Evolutionary conservation across 2,888 invertebrate genomes (phyloP), one percentile per base, ranked within the genome.

Genomic region (Tenthredo amoena): DNA sequence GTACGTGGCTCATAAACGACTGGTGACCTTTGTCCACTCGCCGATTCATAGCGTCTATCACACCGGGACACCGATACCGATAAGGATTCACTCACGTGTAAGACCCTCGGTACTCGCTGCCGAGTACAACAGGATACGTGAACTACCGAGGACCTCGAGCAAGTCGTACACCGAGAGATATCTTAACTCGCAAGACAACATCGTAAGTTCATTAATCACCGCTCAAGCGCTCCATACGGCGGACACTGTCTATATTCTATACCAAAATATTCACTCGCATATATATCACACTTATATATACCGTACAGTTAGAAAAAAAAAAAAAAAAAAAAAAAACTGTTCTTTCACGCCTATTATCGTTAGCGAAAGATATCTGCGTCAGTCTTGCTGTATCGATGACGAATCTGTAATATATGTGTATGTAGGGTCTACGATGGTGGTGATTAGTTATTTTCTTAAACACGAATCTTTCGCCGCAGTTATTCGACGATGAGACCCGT

Each of bases 401-500:
- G 43, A 12, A 43, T 43, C 43, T 26, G 0, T 26, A 26, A 26
- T 26, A 26, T 26, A 26, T 26, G 1, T 26, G 1, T 26, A 26
- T 26, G 26, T 26, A 26, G 26, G 26, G 26, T 26, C 26, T 26
- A 26, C 26, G 26, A 26, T 0, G 26, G 26, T 26, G 26, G 26
- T 26, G 40, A 40, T 40, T 40, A 40, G 40, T 7, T 7, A 84
- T 40, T 5, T 31, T 15, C 68, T 37, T 31, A 37, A 62, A 9
- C 65, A 43, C 43, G 43, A 37, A n/a, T 84, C 37, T 84, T 86
- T 83, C 84, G 91, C 92, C 94, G 77, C 95, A 98, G 98, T 95
- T 95, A 89, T 98, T 98, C 94, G 96, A 97, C 93, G 97, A 97
- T 93, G 97, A 98, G 94, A 96, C 96, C 88, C 96, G 96, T 91